Evolutionary conservation across 2,797 vertebrate genomes (phyloP), one percentile per base, ranked within the genome.

Genomic region (Acipenser oxyrinchus): DNA sequence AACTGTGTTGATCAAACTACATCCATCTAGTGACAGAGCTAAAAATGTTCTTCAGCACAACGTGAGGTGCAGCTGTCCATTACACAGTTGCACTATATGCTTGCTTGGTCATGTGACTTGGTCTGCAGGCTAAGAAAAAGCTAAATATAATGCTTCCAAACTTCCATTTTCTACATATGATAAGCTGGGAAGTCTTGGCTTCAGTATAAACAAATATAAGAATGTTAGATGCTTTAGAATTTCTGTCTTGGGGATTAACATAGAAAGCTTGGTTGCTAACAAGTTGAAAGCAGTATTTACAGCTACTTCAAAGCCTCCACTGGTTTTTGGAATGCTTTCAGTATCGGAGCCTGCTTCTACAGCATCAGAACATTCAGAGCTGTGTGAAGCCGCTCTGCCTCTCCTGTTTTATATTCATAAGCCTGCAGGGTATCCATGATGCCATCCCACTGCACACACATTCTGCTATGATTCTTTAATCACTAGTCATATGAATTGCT

Each of bases 391-490:
- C 37, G 37, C 37, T 37, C 37, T 37, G 37, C 73, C 69, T 79
- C 78, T 76, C 72, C 69, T 59, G 68, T 72, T 80, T 79, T 81
- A 76, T 82, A 84, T 83, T 87, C 79, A 87, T 82, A 75, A 82
- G 73, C 75, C 71, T 69, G 65, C 70, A 10, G 76, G 73, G 72
- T 73, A 76, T 83, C 78, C 78, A 77, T 78, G 71, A 77, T 71
- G 72, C 69, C 67, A 62, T 83, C 68, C 84, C 82, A 81, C 77
- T 1, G 84, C 84, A 48, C 64, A 37, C 37, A 72, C 72, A 66
- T 74, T 69, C 82, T 77, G 6, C 79, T 79, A 79, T 70, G 49
- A 0, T 73, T 70, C 79, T 76, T 80, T 81, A 81, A 77, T 75
- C 74, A 69, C 72, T 18, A 58, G 59, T 75, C 83, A 82, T 83